Conservation (phyloP, 2,797 vertebrate species). For the Parambassis ranga region DNA sequence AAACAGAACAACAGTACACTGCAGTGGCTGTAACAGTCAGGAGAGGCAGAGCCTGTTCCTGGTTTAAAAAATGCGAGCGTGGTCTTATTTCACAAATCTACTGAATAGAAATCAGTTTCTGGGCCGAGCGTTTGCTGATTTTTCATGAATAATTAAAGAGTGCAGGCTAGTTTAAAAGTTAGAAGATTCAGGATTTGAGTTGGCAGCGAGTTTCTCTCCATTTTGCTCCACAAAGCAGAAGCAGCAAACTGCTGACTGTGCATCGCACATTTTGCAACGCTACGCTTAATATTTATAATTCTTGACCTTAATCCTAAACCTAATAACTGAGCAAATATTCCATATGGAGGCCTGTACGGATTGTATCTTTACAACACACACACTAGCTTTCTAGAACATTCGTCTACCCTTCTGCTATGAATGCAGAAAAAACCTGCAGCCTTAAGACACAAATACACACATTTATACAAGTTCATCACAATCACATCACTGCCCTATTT, state of each 20-base stretch:
- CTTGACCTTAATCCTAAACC: neutral
- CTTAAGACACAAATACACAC: constrained; percentile 40
- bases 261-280: neutral
- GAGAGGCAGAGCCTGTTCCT: no score
- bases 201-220: neutral
- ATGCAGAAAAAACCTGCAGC: constrained; percentile 12
- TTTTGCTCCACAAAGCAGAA: neutral
- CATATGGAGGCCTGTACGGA: neutral
- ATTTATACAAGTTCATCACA: constrained; percentile 30
- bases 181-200: neutral
- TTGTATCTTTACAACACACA: neutral
- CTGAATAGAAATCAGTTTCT: no score
- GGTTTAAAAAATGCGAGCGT: no score
- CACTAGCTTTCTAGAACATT: neutral
- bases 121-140: no score
- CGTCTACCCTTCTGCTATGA: neutral
- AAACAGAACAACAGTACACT: no score
- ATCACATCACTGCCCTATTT: constrained; percentile 45
- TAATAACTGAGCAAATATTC: neutral
- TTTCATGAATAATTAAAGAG: no score
- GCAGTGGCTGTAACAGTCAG: no score
- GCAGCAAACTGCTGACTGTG: neutral
- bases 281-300: neutral
- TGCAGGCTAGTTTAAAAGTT: neutral
- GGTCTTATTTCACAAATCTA: no score